A percentile compares a stretch with the other conserved stretches of the same genome.
Conservation (phyloP, 2,113 vertebrate genomes). For the Thinocorus orbignyianus region DNA sequence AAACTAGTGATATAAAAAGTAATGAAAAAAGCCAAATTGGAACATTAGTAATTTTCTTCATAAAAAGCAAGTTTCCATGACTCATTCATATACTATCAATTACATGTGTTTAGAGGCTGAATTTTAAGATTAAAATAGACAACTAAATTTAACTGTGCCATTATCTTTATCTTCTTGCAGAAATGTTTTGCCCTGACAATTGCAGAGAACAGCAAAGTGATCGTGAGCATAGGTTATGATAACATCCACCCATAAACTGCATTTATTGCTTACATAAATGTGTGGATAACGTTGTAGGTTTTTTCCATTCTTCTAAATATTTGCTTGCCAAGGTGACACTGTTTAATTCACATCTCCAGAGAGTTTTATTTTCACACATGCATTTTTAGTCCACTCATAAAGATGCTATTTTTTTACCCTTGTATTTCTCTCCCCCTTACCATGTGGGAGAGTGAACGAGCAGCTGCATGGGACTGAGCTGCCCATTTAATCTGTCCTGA, state of each 20-base stretch:
- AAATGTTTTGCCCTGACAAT: neutral
- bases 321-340: neutral
- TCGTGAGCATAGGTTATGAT: neutral
- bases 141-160: constrained; percentile 36
- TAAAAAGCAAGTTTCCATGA: constrained; percentile 54
- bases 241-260: neutral
- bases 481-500: neutral
- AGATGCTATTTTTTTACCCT: neutral
- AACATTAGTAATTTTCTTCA: constrained; percentile 48
- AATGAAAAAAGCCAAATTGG: constrained; percentile 17
- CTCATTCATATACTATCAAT: constrained; percentile 30
- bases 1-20: constrained; percentile 34
- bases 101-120: constrained; percentile 12
- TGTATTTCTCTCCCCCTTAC: neutral
- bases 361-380: neutral
- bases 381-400: neutral
- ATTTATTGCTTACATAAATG: neutral
- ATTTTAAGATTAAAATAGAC: constrained; percentile 45
- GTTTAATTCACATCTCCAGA: neutral
- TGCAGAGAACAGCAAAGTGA: neutral
- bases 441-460: accelerated
- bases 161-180: constrained; percentile 26
- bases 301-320: neutral
- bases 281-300: neutral
- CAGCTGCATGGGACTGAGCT: neutral